These are phyloP conservation scores for Mechanitis mazaeus DNA, from an alignment of 2,888 invertebrate genomes.

Conservation along the genomic window DNA sequence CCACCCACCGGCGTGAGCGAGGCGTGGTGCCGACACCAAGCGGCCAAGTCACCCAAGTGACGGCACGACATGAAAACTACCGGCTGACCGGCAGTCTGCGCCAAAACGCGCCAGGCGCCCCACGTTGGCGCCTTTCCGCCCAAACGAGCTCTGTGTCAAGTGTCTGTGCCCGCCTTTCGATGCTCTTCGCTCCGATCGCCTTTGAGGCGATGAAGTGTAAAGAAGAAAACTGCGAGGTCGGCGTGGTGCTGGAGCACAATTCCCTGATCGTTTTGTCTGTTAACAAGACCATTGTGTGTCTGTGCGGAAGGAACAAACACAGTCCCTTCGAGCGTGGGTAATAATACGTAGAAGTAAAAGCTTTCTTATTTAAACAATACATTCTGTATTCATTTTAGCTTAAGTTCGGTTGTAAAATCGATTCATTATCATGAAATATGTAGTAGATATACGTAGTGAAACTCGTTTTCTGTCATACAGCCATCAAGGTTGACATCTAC, in stretches of 20 bases:
- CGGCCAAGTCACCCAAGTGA: slow-evolving; percentile 65
- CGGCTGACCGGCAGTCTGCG: slow-evolving; percentile 63
- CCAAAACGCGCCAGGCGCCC: slow-evolving; percentile 63
- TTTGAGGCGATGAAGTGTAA: slow-evolving; percentile 77
- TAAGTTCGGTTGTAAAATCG: not conserved
- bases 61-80: slow-evolving; percentile 45
- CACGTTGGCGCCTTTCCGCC: slow-evolving; percentile 50
- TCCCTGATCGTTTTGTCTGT: slow-evolving; percentile 71
- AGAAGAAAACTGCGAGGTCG: slow-evolving; percentile 76
- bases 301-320: slow-evolving; percentile 68
- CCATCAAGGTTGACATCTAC: slow-evolving; percentile 57
- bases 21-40: slow-evolving; percentile 61
- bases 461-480: slow-evolving; percentile 52
- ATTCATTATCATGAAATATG: slow-evolving; percentile 4
- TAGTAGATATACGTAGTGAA: slow-evolving; percentile 30
- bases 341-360: slow-evolving; percentile 30
- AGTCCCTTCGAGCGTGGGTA: slow-evolving; percentile 75
- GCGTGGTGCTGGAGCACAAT: slow-evolving; percentile 72
- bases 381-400: not conserved
- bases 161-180: slow-evolving; percentile 65
- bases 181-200: slow-evolving; percentile 75
- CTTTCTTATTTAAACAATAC: slow-evolving; percentile 15
- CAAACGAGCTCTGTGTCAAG: slow-evolving; percentile 44
- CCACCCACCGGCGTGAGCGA: slow-evolving; percentile 69
- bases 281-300: slow-evolving; percentile 74